A percentile compares a stretch with the other conserved stretches of the same genome.
phyloP scores from a whole-genome alignment of 1,140 invertebrate genomes.

The Sarcophaga bullata region DNA sequence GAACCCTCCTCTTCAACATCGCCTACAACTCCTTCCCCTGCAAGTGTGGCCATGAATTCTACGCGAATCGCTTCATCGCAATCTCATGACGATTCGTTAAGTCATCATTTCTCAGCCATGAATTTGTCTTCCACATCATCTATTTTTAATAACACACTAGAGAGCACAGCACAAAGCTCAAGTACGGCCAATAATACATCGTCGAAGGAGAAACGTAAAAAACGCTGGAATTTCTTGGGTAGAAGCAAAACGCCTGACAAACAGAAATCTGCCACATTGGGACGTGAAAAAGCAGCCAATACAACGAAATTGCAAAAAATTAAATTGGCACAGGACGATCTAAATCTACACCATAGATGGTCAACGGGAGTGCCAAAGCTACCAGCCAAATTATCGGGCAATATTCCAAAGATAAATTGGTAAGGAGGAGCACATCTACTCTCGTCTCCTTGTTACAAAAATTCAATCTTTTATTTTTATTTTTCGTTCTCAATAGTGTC shows the following conservation, averaged over 20 bases:
- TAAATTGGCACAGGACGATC: slow-evolving; percentile 67
- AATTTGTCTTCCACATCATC: slow-evolving; percentile 58
- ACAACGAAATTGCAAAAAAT: slow-evolving; percentile 66
- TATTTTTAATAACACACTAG: slow-evolving; percentile 47
- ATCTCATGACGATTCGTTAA: slow-evolving; percentile 48
- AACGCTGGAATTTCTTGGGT: slow-evolving; percentile 73
- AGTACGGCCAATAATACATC: slow-evolving; percentile 47
- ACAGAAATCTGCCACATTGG: slow-evolving; percentile 73
- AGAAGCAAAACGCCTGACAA: slow-evolving; percentile 68
- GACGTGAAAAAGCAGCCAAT: slow-evolving; percentile 68
- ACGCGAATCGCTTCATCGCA: slow-evolving; percentile 13
- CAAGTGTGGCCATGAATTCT: not conserved
- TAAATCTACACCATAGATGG: slow-evolving; percentile 71
- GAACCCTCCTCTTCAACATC: slow-evolving; percentile 42
- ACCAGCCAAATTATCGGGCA: slow-evolving; percentile 75
- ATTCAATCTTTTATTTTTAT: slow-evolving; percentile 9
- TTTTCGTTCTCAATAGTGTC: slow-evolving; percentile 72
- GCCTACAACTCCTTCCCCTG: not conserved
- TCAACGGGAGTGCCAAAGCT: slow-evolving; percentile 73
- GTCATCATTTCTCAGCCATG: slow-evolving; percentile 63
- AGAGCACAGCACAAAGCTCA: slow-evolving; percentile 45
- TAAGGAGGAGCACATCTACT: slow-evolving; percentile 57
- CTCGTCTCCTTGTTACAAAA: not conserved
- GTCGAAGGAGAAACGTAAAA: slow-evolving; percentile 71
- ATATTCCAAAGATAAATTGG: slow-evolving; percentile 81